Percentiles rank a stretch among this genome's conserved stretches.
Conservation (phyloP, 1,140 invertebrate genomes). For the Drosophila ambigua region DNA sequence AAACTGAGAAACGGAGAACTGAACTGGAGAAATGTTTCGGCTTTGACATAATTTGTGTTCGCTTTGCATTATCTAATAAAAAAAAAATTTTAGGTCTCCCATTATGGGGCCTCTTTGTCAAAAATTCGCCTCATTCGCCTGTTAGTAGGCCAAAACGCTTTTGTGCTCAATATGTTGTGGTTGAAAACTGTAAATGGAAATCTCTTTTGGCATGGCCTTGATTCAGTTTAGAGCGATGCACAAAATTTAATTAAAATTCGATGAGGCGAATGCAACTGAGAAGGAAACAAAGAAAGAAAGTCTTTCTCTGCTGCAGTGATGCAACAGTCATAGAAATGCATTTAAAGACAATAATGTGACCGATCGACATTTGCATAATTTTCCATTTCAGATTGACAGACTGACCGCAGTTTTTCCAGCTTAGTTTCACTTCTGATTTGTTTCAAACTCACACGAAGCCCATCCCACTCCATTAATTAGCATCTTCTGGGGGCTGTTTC, state of each 20-base stretch:
- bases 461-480: conserved; percentile 51
- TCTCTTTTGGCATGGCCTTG: conserved; percentile 57
- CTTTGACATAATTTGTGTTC: conserved; percentile 49
- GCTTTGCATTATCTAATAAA: conserved; percentile 54
- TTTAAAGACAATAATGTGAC: conserved; percentile 30
- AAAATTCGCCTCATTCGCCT: conserved; percentile 25
- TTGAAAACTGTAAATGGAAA: conserved; percentile 72
- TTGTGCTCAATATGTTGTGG: conserved; percentile 35
- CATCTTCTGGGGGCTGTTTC: conserved; percentile 54
- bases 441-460: conserved; percentile 5
- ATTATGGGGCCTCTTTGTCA: conserved; percentile 28
- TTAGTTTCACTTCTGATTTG: conserved; percentile 64
- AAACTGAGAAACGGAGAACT: neutral
- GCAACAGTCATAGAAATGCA: conserved; percentile 48
- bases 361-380: conserved; percentile 59
- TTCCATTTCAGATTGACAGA: conserved; percentile 29
- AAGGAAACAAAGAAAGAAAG: conserved; percentile 48
- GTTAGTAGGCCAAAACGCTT: conserved; percentile 36
- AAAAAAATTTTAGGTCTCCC: conserved; percentile 1
- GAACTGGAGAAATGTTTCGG: conserved; percentile 3
- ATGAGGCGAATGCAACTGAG: conserved; percentile 6
- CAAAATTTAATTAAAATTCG: conserved; percentile 35
- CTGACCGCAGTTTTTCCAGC: conserved; percentile 55
- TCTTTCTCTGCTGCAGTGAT: conserved; percentile 50
- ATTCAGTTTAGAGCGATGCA: conserved; percentile 42